phyloP scores from a whole-genome alignment of 2,797 vertebrate species.

The Scolopax bukidnonensis region DNA sequence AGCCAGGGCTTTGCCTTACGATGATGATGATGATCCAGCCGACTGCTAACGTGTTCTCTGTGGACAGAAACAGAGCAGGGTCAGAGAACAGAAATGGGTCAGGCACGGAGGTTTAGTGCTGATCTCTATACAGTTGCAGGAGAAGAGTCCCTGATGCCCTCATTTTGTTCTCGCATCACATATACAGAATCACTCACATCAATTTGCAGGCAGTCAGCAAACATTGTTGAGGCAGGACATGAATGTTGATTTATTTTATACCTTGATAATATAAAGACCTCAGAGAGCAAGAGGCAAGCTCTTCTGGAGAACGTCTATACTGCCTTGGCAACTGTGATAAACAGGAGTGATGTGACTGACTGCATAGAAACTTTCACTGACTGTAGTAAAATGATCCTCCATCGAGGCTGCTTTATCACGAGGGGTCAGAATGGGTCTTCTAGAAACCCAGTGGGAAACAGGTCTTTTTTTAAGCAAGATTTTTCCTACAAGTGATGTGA shows the following conservation, averaged over 20 bases:
- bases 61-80: neutral
- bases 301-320: neutral
- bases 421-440: neutral
- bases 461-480: neutral
- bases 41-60: neutral
- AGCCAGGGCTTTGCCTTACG: neutral
- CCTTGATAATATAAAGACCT: neutral
- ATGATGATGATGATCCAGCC: neutral
- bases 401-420: neutral
- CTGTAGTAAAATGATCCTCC: neutral
- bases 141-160: neutral
- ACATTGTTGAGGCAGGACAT: neutral
- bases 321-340: neutral
- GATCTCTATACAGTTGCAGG: neutral
- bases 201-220: neutral
- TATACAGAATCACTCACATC: neutral
- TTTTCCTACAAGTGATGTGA: neutral
- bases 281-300: neutral
- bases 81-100: neutral
- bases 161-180: neutral
- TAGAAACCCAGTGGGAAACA: neutral
- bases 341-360: neutral
- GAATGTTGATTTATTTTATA: neutral
- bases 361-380: neutral
- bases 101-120: neutral